phyloP scores from a whole-genome alignment of 2,888 invertebrate species.

The Caenorhabditis angaria region DNA sequence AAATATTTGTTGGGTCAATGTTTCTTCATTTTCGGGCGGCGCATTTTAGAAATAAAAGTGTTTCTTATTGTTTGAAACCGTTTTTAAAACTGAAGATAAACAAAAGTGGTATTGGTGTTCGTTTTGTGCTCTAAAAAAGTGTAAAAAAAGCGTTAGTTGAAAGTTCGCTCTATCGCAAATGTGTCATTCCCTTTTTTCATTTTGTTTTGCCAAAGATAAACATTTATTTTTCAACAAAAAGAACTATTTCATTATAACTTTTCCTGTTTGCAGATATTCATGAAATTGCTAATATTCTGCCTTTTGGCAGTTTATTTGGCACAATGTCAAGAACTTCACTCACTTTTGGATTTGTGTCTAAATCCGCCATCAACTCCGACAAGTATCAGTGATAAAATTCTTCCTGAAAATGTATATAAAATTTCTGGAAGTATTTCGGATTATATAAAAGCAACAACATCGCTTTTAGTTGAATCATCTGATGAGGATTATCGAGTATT shows the following conservation, averaged over 20 bases:
- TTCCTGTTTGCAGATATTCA: too few relatives aligned
- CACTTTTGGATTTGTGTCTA: constrained; percentile 13
- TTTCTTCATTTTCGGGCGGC: neutral
- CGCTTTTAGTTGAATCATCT: constrained; percentile 17
- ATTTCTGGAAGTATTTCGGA: constrained; percentile 29
- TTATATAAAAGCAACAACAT: constrained; percentile 8
- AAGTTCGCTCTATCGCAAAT: neutral
- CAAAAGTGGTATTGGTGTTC: neutral
- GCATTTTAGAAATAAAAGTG: too few relatives aligned
- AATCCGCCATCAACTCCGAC: constrained; percentile 18
- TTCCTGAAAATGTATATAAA: constrained; percentile 19
- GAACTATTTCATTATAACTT: neutral
- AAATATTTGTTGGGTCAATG: neutral
- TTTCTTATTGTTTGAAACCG: neutral
- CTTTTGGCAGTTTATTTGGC: neutral
- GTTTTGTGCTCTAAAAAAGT: neutral
- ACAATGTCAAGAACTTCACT: constrained; percentile 5
- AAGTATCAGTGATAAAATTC: constrained; percentile 20
- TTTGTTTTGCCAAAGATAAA: neutral
- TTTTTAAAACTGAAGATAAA: neutral
- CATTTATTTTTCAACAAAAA: neutral
- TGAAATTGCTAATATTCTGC: constrained; percentile 10
- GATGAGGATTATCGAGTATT: constrained; percentile 14
- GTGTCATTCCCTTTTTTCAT: neutral
- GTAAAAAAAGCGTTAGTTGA: constrained; percentile 19